Base-by-base conservation (phyloP, 2,888 invertebrate genomes). In the Exephanes ischioxanthus region DNA sequence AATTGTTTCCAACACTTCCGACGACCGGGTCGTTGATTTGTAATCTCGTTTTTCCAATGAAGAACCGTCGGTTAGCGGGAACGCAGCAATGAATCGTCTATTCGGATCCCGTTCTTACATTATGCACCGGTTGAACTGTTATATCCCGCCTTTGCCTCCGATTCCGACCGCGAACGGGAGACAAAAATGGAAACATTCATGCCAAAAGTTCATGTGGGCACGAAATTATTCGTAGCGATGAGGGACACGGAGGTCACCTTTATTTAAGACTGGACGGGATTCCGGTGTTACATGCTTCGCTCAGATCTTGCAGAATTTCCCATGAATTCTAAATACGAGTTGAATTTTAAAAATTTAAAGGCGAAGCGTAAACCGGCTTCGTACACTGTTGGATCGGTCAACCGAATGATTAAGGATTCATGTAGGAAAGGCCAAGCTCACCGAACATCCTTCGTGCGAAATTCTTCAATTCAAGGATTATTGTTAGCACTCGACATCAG, bases 191-290 rank as follows among this genome's bases (percentile, higher is more conserved):
- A 63, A 63, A 33, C 33, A 16, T 19, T 33, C 2, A 63, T 5
- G 37, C 16, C 63, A 33, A 63, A 63, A n/a, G 30, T 33, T 63
- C 33, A 37, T 63, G 30, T 30, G 11, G 16, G n/a, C 37, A 6
- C 37, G 6, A 37, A 33, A 63, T 63, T 63, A 63, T 63, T 63
- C n/a, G 37, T 9, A 63, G 33, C n/a, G 11, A 30, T n/a, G 63
- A 22, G 22, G 22, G 58, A 58, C 26, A 58, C 30, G 33, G 61
- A 63, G 16, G 61, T 33, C 61, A 63, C 61, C 11, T 58, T 16
- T 16, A 16, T 30, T 11, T 16, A 33, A n/a, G 14, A 6, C 33
- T 6, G 1, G 16, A 11, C 61, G 61, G 1, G 2, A 63, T 63
- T n/a, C 11, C 30, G 33, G 61, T 26, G 26, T 14, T 33, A 30